These are phyloP conservation scores for Andrena bucephala DNA, from an alignment of 2,888 invertebrate genomes.

Conservation along the genomic window DNA sequence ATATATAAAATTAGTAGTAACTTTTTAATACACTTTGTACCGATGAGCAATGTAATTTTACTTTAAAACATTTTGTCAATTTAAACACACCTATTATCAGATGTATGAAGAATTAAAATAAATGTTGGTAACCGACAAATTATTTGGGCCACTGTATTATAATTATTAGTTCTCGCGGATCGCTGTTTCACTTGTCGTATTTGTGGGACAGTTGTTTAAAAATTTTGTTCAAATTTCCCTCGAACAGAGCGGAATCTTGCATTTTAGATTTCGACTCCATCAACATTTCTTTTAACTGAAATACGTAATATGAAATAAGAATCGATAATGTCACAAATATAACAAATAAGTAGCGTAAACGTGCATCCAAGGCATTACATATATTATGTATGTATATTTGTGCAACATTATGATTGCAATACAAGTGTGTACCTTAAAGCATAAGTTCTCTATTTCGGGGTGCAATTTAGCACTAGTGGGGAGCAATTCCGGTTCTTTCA, in stretches of 20 bases:
- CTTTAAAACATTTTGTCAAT: conserved; percentile 36
- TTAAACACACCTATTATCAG: conserved; percentile 31
- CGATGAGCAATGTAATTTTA: conserved; percentile 46
- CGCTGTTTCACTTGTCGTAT: background rate
- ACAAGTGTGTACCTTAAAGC: conserved; percentile 33
- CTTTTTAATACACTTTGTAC: conserved; percentile 46
- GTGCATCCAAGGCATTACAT: background rate
- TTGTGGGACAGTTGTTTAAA: conserved; percentile 19
- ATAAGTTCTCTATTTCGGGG: conserved; percentile 44
- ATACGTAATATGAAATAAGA: background rate
- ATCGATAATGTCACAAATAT: background rate
- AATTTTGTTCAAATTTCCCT: conserved; percentile 32
- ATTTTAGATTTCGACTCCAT: conserved; percentile 20
- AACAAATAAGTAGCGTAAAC: background rate
- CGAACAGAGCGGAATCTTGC: background rate
- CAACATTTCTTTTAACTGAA: conserved; percentile 45
- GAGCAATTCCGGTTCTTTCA: background rate
- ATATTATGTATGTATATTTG: background rate
- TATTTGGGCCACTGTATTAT: background rate
- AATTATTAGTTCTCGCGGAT: background rate
- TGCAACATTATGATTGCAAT: background rate
- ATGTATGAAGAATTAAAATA: conserved; percentile 43
- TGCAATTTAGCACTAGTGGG: conserved; percentile 1
- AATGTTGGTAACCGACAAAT: conserved; percentile 41
- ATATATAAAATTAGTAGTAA: conserved; percentile 50